Base-by-base conservation (phyloP, 2,888 invertebrate genomes). In the Oligia latruncula region DNA sequence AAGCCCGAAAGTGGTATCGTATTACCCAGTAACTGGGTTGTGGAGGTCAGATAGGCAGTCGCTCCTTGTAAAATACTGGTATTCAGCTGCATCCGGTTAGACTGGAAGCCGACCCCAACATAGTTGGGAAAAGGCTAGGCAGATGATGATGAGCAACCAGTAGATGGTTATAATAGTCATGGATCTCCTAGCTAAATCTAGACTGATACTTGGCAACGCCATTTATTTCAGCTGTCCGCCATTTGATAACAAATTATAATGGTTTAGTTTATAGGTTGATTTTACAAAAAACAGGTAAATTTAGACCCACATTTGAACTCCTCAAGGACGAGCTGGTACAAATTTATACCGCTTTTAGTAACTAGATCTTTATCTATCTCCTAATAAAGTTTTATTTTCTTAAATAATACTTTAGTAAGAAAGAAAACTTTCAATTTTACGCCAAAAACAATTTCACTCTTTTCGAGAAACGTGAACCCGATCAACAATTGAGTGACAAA, bases 401-500 rank as follows among this genome's bases (percentile, higher is more conserved):
- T 23, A 9, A 58, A 58, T 23, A 58, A 8, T 3, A 58, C 9
- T n/a, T 1, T 4, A 60, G 4, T 11, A 13, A n/a, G n/a, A 60
- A 43, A 40, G 15, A 75, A 64, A 20, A n/a, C 77, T 65, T 65
- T 43, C 6, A 8, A 35, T 35, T 35, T 77, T 15, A 65, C 43
- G 49, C 40, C 29, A 65, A 70, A 76, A n/a, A 68, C 11, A 4
- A 40, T 76, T 77, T 55, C 15, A 11, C 6, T 6, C 13, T 70
- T 64, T 55, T 49, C 49, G 20, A 46, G 76, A 76, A 66, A 83
- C 35, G 29, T 6, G 43, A 55, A 85, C 55, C 23, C 20, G 76
- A 79, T 87, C 74, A 64, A 60, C 17, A 66, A 85, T 77, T 81
- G 82, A 82, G 79, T 85, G 80, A 77, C 85, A 73, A 70, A 76